A percentile compares a stretch with the other conserved stretches of the same genome.
Evolutionary conservation across 2,113 vertebrate genomes (phyloP).

Genomic region (Martes martes): DNA sequence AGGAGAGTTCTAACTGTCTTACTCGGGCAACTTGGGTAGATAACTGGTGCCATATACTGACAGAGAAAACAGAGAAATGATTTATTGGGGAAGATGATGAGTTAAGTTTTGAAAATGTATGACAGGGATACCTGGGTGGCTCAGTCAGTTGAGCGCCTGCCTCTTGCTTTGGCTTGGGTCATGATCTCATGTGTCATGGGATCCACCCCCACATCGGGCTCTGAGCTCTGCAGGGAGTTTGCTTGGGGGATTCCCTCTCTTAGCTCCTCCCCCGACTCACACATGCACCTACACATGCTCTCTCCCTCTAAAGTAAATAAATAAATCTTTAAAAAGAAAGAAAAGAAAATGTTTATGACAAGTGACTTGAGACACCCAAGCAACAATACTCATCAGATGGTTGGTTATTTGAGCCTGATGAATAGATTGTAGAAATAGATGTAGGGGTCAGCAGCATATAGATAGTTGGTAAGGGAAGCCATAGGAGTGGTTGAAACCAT

Average conservation of each 20-base stretch:
- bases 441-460: background rate
- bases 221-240: background rate
- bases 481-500: background rate
- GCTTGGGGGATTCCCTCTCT: background rate
- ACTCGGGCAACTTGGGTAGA: background rate
- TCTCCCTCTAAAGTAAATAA: background rate
- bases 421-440: background rate
- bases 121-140: background rate
- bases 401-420: background rate
- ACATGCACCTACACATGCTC: background rate
- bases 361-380: background rate
- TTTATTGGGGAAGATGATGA: background rate
- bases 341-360: background rate
- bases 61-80: background rate
- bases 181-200: background rate
- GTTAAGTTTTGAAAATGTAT: conserved; percentile 4
- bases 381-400: background rate
- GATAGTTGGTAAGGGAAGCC: background rate
- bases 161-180: background rate
- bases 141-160: background rate
- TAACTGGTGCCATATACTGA: background rate
- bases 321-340: background rate
- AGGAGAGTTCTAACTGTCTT: background rate
- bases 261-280: background rate
- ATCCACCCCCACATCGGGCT: background rate